A percentile compares a stretch with the other conserved stretches of the same genome.
Conservation (phyloP, 2,888 invertebrate genomes). For the Omphaloscelis lunosa region DNA sequence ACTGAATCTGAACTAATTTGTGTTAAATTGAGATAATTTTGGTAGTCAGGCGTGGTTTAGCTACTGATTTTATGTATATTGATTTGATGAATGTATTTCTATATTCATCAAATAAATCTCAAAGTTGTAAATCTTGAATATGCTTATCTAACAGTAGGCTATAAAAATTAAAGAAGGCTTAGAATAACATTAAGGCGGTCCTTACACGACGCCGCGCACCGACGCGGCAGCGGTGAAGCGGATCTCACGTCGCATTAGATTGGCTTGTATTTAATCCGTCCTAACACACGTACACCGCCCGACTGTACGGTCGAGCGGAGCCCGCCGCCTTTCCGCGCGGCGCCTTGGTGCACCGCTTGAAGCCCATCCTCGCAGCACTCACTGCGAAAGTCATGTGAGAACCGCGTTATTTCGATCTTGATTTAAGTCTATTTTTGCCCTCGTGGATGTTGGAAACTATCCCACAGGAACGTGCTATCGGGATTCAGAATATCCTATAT, state of each 20-base stretch:
- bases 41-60: constrained; percentile 23
- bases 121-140: neutral
- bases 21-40: constrained; percentile 43
- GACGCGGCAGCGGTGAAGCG: neutral
- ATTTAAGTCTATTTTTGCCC: no score
- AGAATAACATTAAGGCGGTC: neutral
- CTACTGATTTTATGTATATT: constrained; percentile 4
- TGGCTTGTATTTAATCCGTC: neutral
- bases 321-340: no score
- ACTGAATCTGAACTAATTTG: constrained; percentile 51
- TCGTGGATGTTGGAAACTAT: no score
- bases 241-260: neutral
- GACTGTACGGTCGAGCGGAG: no score
- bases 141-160: neutral
- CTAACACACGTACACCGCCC: no score
- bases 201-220: neutral
- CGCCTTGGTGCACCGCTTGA: no score
- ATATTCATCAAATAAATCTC: neutral
- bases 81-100: neutral
- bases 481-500: no score
- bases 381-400: no score
- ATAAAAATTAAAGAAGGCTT: neutral
- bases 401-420: no score
- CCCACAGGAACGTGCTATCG: no score
- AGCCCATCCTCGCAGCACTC: no score